Conservation (phyloP, 64 coral and sea anemone genomes). For the Acropora yongei region DNA sequence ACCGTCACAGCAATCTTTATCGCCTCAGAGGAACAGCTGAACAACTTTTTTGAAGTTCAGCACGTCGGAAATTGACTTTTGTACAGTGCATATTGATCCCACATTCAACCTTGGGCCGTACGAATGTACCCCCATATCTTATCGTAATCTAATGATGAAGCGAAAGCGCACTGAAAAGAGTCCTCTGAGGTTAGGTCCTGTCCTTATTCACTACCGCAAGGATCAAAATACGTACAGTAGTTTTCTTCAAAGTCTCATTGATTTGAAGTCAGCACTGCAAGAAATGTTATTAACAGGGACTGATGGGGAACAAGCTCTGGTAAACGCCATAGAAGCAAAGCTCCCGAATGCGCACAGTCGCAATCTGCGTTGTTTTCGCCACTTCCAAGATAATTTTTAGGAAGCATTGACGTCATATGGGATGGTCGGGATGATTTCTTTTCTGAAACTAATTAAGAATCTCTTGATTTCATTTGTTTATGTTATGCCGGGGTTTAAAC, state of each 20-base stretch:
- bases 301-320: no score
- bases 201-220: slow-evolving; percentile 12
- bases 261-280: background rate
- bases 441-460: no score
- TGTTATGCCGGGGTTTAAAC: no score
- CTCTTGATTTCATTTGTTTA: no score
- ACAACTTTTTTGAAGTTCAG: slow-evolving; percentile 7
- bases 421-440: no score
- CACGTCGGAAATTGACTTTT: slow-evolving; percentile 64
- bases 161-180: background rate
- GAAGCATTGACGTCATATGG: no score
- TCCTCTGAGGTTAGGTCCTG: slow-evolving; percentile 34
- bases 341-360: no score
- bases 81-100: slow-evolving; percentile 40
- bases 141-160: slow-evolving; percentile 43
- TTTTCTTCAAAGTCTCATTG: slow-evolving; percentile 11
- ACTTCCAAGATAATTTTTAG: no score
- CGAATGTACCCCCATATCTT: slow-evolving; percentile 45
- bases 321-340: no score
- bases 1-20: background rate
- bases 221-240: slow-evolving; percentile 8
- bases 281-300: no score
- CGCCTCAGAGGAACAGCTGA: slow-evolving; percentile 26
- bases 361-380: no score
- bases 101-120: slow-evolving; percentile 33